These are phyloP conservation scores for Pangasius krempfi DNA, from an alignment of 2,797 vertebrate species.

Conservation along the genomic window DNA sequence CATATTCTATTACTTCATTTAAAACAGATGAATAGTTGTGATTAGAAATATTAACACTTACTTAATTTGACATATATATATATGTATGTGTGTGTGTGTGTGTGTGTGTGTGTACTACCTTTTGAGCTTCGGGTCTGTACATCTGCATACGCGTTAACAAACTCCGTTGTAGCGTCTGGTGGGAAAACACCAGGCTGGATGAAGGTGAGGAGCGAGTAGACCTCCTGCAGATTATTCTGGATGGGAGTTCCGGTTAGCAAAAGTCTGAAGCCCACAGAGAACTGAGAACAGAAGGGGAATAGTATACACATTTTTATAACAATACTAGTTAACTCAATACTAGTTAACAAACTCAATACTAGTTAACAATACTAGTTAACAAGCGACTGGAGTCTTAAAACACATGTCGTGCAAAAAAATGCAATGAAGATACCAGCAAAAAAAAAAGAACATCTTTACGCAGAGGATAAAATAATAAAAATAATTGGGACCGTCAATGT, in stretches of 20 bases:
- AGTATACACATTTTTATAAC: not conserved
- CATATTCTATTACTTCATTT: not conserved
- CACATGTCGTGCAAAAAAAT: not conserved
- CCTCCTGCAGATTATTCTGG: slow-evolving; percentile 91
- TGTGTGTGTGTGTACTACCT: slow-evolving; percentile 66
- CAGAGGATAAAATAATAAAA: not conserved
- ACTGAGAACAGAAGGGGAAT: slow-evolving; percentile 68
- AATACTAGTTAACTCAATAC: not conserved
- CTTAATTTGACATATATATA: not conserved
- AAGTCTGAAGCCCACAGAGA: slow-evolving; percentile 82
- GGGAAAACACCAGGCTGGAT: slow-evolving; percentile 85
- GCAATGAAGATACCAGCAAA: not conserved
- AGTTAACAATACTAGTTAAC: no score
- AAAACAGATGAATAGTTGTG: no score
- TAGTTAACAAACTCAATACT: no score
- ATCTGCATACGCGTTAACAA: slow-evolving; percentile 75
- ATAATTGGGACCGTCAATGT: not conserved
- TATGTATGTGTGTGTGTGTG: no score
- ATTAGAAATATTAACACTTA: not conserved
- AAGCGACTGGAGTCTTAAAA: not conserved
- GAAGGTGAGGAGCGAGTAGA: slow-evolving; percentile 88
- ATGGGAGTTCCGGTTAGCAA: slow-evolving; percentile 92
- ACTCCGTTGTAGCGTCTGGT: slow-evolving; percentile 72
- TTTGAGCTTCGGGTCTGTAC: slow-evolving; percentile 75
- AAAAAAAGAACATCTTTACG: no score